Percentiles rank a stretch among this genome's conserved stretches.
Conservation (phyloP, 2,888 invertebrate species). For the Drosophila histrio region DNA sequence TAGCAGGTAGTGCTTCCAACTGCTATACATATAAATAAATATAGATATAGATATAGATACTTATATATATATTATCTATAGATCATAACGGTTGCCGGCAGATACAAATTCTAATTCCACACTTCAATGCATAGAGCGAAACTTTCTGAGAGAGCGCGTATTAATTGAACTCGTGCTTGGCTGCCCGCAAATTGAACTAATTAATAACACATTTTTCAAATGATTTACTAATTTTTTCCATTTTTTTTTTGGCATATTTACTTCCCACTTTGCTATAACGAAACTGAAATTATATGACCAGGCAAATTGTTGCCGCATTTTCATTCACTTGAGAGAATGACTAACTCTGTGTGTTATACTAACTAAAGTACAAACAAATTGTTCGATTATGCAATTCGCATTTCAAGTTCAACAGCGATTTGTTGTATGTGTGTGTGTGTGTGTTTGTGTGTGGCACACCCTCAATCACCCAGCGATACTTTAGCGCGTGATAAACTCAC, state of each 20-base stretch:
- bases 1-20: conserved; percentile 24
- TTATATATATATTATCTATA: not conserved
- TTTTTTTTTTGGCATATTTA: conserved; percentile 18
- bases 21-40: too few relatives aligned
- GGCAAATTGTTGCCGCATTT: conserved; percentile 17
- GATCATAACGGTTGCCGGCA: conserved; percentile 36
- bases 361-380: conserved; percentile 23
- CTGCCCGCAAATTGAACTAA: conserved; percentile 67
- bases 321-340: conserved; percentile 32
- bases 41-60: conserved; percentile 4
- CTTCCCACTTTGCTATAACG: conserved; percentile 11
- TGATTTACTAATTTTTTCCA: conserved; percentile 40
- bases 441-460: conserved; percentile 31
- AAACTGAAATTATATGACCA: conserved; percentile 21
- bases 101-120: conserved; percentile 5
- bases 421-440: not conserved
- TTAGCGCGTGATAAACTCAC: conserved; percentile 19
- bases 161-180: conserved; percentile 48
- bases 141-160: not conserved
- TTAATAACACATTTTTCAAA: conserved; percentile 66
- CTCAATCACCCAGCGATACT: conserved; percentile 24
- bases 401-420: conserved; percentile 47
- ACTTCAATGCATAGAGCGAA: not conserved
- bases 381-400: conserved; percentile 46
- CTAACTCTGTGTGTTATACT: conserved; percentile 7